phyloP scores from a whole-genome alignment of 2,797 vertebrate genomes.

The Astyanax mexicanus region DNA sequence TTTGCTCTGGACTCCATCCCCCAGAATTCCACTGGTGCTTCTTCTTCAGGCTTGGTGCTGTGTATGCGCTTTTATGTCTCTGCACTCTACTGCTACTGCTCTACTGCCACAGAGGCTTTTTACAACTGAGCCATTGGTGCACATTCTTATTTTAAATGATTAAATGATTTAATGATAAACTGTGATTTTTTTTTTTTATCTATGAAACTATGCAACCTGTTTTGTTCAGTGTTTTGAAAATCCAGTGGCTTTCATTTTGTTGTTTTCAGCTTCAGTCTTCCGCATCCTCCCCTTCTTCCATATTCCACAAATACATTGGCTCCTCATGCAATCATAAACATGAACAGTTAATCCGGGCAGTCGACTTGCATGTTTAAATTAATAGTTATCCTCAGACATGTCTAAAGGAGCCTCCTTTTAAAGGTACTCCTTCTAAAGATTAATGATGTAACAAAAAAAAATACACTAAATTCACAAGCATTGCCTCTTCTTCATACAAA shows the following conservation, averaged over 20 bases:
- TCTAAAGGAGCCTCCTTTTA: constrained; percentile 4
- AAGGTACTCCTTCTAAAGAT: neutral
- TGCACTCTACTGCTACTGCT: constrained; percentile 9
- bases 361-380: constrained; percentile 4
- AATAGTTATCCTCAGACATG: constrained; percentile 43
- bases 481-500: neutral
- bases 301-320: constrained; percentile 26
- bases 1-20: constrained; percentile 68
- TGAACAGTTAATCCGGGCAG: neutral
- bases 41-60: constrained; percentile 68
- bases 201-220: constrained; percentile 1
- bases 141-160: too few species aligned
- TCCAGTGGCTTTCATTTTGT: neutral
- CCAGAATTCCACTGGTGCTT: constrained; percentile 71
- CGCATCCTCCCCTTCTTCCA: constrained; percentile 5
- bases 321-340: constrained; percentile 7
- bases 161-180: too few species aligned
- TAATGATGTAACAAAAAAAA: too few species aligned
- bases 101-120: constrained; percentile 7
- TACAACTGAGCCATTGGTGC: neutral
- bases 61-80: constrained; percentile 26
- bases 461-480: neutral
- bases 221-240: neutral
- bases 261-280: neutral
- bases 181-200: neutral